Evolutionary conservation across 2,113 vertebrate species (phyloP).

Genomic region (Myiagra hebetior): DNA sequence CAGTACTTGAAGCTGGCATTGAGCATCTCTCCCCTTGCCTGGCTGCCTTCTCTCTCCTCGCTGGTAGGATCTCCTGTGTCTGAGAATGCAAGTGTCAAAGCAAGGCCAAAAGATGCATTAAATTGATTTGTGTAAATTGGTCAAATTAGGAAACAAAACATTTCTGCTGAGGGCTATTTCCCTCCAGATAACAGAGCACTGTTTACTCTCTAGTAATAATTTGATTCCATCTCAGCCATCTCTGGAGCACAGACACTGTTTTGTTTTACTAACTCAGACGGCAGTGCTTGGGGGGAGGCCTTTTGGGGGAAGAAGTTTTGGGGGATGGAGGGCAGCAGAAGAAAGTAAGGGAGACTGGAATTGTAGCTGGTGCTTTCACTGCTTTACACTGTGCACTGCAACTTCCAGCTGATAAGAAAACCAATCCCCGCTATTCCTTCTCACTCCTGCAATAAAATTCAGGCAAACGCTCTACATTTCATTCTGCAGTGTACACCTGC

Average conservation of each 20-base stretch:
- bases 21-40: background rate
- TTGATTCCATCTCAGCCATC: background rate
- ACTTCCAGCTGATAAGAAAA: background rate
- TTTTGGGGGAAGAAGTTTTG: background rate
- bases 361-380: background rate
- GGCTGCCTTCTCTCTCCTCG: background rate
- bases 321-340: background rate
- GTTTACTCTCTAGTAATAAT: background rate
- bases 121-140: constrained; percentile 3
- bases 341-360: background rate
- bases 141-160: constrained; percentile 27
- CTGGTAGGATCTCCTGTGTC: background rate
- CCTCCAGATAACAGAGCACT: background rate
- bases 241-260: background rate
- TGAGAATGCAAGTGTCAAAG: background rate
- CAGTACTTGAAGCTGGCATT: background rate
- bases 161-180: constrained; percentile 1
- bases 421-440: background rate
- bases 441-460: background rate
- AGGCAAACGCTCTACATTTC: background rate
- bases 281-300: background rate
- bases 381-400: background rate
- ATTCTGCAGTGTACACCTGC: background rate
- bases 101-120: background rate
- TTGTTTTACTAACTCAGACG: background rate